A percentile compares a stretch with the other conserved stretches of the same genome.
phyloP scores from a whole-genome alignment of 1,140 invertebrate genomes.

The Lepidurus apus region DNA sequence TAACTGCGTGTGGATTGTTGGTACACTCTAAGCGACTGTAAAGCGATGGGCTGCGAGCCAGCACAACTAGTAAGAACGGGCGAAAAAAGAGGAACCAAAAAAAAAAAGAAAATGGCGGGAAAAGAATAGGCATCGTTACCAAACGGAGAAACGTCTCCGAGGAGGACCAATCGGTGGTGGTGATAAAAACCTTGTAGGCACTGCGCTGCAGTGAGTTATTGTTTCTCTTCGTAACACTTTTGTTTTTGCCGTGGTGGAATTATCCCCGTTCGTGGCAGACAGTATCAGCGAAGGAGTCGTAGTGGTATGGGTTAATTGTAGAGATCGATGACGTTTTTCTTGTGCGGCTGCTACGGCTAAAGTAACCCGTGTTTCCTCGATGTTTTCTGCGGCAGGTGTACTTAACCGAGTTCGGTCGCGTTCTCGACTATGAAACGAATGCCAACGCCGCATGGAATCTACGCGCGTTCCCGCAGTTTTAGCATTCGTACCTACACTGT shows the following conservation, averaged over 20 bases:
- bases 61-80: not conserved
- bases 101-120: conserved; percentile 24
- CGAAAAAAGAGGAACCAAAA: conserved; percentile 5
- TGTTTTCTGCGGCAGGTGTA: conserved; percentile 24
- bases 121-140: conserved; percentile 43
- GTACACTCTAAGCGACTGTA: no score
- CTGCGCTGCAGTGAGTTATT: conserved; percentile 37
- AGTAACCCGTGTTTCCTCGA: conserved; percentile 26
- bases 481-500: not conserved
- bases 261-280: not conserved
- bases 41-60: not conserved
- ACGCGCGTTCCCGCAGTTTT: not conserved
- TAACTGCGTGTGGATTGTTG: no score
- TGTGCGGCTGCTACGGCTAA: not conserved
- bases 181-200: conserved; percentile 35
- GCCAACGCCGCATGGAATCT: conserved; percentile 51
- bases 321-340: not conserved
- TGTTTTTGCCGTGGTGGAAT: conserved; percentile 6
- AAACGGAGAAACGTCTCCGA: conserved; percentile 50
- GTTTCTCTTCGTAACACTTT: conserved; percentile 40
- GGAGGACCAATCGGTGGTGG: conserved; percentile 42
- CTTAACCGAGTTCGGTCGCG: conserved; percentile 32
- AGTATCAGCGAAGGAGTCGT: not conserved
- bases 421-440: conserved; percentile 49
- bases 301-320: conserved; percentile 12